phyloP scores from a whole-genome alignment of 2,888 invertebrate genomes.

The Vandiemenella viatica region DNA sequence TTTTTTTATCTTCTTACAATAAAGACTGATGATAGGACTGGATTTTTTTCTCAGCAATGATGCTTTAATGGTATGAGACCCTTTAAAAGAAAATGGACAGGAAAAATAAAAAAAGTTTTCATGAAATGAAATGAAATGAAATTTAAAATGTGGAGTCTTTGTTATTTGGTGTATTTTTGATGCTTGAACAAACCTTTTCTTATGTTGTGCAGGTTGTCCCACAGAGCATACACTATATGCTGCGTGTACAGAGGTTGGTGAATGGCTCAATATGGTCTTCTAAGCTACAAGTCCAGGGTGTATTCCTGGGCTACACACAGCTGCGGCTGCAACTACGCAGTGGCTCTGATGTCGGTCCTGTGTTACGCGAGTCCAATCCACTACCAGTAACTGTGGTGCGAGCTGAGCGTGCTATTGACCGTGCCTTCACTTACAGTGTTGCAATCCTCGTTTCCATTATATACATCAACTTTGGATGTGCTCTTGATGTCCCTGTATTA shows the following conservation, averaged over 20 bases:
- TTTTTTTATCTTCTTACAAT: too few species aligned
- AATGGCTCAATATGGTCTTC: constrained; percentile 25
- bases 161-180: too few species aligned
- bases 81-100: too few species aligned
- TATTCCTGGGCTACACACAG: constrained; percentile 16
- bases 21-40: too few species aligned
- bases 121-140: too few species aligned
- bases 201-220: neutral
- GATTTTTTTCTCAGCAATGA: too few species aligned
- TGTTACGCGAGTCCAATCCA: constrained; percentile 21
- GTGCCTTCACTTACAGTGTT: constrained; percentile 58
- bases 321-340: constrained; percentile 3
- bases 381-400: constrained; percentile 42
- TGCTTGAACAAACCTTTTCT: too few species aligned
- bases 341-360: neutral
- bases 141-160: too few species aligned
- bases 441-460: constrained; percentile 60
- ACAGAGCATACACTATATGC: neutral
- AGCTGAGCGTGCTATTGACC: constrained; percentile 49
- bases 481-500: constrained; percentile 59
- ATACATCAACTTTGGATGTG: constrained; percentile 84
- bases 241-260: constrained; percentile 5
- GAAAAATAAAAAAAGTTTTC: too few species aligned
- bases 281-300: constrained; percentile 29
- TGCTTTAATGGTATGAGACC: too few species aligned